Evolutionary conservation across 2,888 invertebrate species (phyloP), one percentile per base, ranked within the genome.

Genomic region (Exephanes ischioxanthus): DNA sequence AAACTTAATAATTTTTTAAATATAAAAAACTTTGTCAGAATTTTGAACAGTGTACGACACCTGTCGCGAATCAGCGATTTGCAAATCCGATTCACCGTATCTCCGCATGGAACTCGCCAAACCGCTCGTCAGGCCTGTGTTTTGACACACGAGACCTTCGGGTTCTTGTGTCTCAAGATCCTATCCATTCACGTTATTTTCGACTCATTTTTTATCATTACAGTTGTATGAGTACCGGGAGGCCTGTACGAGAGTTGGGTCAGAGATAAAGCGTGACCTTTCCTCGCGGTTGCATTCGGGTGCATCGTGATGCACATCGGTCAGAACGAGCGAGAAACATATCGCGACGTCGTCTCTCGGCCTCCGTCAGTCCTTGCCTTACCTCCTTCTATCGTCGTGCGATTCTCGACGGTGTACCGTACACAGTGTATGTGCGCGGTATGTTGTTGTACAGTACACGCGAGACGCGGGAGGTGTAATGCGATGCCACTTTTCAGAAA

Each of bases 231-330:
- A 82, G 58, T 37, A 86, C 80, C 58, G 61, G 63, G 9, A 26
- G 63, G 67, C 73, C 19, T 55, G 63, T 22, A 51, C 41, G 53
- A 19, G 68, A 83, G 83, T 51, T 70, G 87, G 82, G 85, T 87
- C 84, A 85, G 77, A 87, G 87, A 87, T 88, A 89, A 88, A 88
- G 87, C 76, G 85, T 89, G 88, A 89, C 89, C 88, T 89, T 89
- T 89, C 87, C 86, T 86, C 87, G 88, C 82, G 88, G 16, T 88
- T 87, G 83, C 88, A 88, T 89, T 88, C 85, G 88, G 87, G 86
- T 87, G 87, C 89, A 87, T 87, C 86, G 88, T 84, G 87, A 88
- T 88, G 87, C 85, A 85, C 87, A 88, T 89, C 89, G 89, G 84
- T 88, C 88, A 89, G 78, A 75, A 84, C 80, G 81, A 88, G 88